Conservation (phyloP, 1,140 invertebrate genomes). For the Procambarus virginalis region DNA sequence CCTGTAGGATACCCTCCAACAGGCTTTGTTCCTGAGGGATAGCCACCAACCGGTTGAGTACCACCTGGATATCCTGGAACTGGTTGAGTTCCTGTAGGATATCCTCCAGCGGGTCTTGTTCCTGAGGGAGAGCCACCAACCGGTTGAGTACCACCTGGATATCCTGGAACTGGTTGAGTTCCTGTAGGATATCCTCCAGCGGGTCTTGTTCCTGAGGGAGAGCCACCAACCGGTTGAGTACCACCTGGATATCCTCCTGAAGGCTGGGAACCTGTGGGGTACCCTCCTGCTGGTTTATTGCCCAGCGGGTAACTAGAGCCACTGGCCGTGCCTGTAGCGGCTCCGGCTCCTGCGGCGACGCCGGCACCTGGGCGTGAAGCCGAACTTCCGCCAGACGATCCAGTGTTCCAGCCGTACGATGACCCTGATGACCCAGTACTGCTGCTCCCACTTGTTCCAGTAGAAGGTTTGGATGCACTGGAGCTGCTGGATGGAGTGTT, state of each 20-base stretch:
- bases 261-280: neutral
- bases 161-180: neutral
- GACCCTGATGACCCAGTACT: neutral
- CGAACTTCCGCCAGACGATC: no score
- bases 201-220: no score
- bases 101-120: neutral
- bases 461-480: no score
- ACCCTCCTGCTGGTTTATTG: neutral
- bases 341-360: neutral
- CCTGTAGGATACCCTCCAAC: neutral
- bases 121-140: neutral
- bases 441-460: neutral
- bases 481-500: no score
- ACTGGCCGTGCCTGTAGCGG: neutral
- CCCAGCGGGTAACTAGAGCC: neutral
- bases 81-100: neutral
- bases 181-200: neutral
- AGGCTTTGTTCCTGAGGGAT: no score
- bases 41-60: neutral
- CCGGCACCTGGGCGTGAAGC: neutral
- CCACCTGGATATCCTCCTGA: neutral
- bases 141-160: neutral
- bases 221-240: neutral
- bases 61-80: constrained; percentile 14
- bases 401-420: no score